phyloP scores from a whole-genome alignment of 1,140 invertebrate genomes.

The Brachionus calyciflorus region DNA sequence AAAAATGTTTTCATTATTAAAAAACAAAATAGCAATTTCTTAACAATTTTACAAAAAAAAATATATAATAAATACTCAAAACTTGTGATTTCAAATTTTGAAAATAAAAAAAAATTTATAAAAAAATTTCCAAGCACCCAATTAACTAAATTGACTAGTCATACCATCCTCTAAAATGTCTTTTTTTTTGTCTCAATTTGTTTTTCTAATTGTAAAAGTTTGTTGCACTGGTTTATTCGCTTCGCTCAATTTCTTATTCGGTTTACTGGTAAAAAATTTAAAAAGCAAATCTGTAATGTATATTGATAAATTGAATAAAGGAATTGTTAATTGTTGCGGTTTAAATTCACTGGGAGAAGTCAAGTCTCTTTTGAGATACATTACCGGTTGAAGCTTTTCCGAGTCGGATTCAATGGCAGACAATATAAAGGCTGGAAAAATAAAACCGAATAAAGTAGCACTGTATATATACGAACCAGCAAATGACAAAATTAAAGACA shows the following conservation, averaged over 20 bases:
- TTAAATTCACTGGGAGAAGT: background rate
- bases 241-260: background rate
- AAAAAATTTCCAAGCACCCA: too few species aligned
- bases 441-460: constrained; percentile 25
- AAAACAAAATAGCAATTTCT: too few species aligned
- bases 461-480: constrained; percentile 43
- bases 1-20: too few species aligned
- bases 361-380: background rate
- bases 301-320: constrained; percentile 31
- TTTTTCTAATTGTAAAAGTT: constrained; percentile 42
- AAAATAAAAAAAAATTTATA: too few species aligned
- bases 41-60: too few species aligned
- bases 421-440: constrained; percentile 42
- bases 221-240: background rate
- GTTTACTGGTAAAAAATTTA: constrained; percentile 23
- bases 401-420: constrained; percentile 43
- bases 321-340: background rate
- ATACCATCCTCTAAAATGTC: too few species aligned
- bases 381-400: constrained; percentile 8
- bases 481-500: constrained; percentile 17
- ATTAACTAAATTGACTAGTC: too few species aligned
- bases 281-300: constrained; percentile 37
- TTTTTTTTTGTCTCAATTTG: too few species aligned
- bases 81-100: too few species aligned
- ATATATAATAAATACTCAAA: too few species aligned